These are phyloP conservation scores for Phymastichus coffea DNA, from an alignment of 1,140 invertebrate genomes.

Conservation along the genomic window DNA sequence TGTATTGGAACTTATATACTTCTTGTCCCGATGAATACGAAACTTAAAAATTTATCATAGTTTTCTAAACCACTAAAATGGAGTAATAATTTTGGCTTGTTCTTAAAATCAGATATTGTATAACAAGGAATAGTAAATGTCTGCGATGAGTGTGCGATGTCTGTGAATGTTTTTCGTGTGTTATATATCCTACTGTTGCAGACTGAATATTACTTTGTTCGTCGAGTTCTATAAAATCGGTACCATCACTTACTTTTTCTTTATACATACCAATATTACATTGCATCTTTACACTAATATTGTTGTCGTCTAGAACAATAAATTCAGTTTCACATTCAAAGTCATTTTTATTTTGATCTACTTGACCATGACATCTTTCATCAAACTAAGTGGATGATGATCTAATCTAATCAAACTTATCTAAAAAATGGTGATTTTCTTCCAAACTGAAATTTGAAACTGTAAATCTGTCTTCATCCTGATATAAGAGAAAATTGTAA, in stretches of 20 bases:
- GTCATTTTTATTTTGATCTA: not conserved
- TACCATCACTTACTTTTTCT: not conserved
- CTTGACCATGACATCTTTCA: too few relatives aligned
- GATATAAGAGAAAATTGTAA: too few relatives aligned
- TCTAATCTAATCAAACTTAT: too few relatives aligned
- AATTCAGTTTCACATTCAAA: not conserved
- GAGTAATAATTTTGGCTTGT: not conserved
- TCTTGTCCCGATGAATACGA: slow-evolving; percentile 5
- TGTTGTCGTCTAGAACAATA: not conserved
- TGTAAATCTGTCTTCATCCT: too few relatives aligned
- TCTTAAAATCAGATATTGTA: not conserved
- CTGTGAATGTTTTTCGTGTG: not conserved
- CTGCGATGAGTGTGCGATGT: not conserved
- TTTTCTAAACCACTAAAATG: slow-evolving; percentile 20
- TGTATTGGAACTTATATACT: slow-evolving; percentile 7
- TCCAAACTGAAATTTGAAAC: too few relatives aligned
- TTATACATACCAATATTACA: not conserved
- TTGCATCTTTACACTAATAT: not conserved
- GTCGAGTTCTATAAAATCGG: not conserved
- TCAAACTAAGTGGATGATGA: too few relatives aligned
- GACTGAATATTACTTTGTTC: not conserved
- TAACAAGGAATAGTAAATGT: not conserved
- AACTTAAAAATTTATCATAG: slow-evolving; percentile 19
- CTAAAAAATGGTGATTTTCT: too few relatives aligned
- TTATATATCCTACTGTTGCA: too few relatives aligned